phyloP scores from a whole-genome alignment of 2,888 invertebrate genomes.

The Coleophora flavipennella region DNA sequence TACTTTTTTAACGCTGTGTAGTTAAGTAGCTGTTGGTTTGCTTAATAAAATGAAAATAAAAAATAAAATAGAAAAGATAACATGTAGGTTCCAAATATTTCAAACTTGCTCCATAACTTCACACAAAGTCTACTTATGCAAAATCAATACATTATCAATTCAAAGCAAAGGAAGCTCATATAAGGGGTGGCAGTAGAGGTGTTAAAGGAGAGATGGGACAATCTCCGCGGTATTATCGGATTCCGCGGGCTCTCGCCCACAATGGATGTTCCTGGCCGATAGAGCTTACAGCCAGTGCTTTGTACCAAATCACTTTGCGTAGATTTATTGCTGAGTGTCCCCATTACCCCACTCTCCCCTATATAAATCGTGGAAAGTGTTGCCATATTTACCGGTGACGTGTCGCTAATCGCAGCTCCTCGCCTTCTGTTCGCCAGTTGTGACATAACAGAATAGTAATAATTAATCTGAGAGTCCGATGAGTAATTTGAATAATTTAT shows the following conservation, averaged over 20 bases:
- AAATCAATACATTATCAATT: constrained; percentile 26
- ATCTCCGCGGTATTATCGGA: constrained; percentile 69
- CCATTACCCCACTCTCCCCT: constrained; percentile 56
- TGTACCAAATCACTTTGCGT: constrained; percentile 67
- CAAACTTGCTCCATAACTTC: too few relatives aligned
- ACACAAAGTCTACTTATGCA: too few relatives aligned
- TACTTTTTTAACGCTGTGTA: too few relatives aligned
- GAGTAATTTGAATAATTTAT: constrained; percentile 67
- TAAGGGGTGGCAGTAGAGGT: constrained; percentile 44
- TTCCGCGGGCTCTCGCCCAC: constrained; percentile 58
- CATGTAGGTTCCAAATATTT: too few relatives aligned
- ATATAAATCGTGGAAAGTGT: constrained; percentile 69
- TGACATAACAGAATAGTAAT: constrained; percentile 53
- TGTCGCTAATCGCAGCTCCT: constrained; percentile 60
- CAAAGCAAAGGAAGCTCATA: constrained; percentile 31
- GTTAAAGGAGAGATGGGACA: constrained; percentile 66
- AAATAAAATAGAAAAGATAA: too few relatives aligned
- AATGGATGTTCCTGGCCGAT: constrained; percentile 63
- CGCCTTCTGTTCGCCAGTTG: constrained; percentile 44
- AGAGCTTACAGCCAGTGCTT: constrained; percentile 65
- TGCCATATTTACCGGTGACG: constrained; percentile 71
- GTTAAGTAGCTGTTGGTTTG: too few relatives aligned
- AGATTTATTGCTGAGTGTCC: constrained; percentile 64
- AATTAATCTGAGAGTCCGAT: constrained; percentile 58
- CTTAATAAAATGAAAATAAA: too few relatives aligned